Base-by-base conservation (phyloP, 2,113 vertebrate species). In the Xenopus laevis region DNA sequence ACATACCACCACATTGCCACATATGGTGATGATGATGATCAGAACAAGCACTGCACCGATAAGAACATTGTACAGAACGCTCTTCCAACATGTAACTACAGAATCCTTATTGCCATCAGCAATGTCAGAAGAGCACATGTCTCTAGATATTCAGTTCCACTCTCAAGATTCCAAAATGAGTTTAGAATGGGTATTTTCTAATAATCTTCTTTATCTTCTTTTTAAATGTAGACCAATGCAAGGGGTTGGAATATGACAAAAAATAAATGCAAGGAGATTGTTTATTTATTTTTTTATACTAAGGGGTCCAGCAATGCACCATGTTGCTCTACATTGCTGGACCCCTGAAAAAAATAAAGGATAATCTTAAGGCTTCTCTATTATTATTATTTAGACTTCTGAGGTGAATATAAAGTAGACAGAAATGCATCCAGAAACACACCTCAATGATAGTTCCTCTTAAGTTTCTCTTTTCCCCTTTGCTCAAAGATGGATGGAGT, bases 1-100 rank as follows among this genome's bases (percentile, higher is more conserved):
- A 80, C 95, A 98, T 76, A 98, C 95, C 0, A 98, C 78, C 80
- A 98, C 90, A 1, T 98, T 98, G 18, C 96, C 96, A 0, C 89
- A 87, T 2, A 98, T 71, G 0, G 93, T 98, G 83, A 96, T 63
- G 16, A 93, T 6, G 21, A 95, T 95, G 78, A 99, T 86, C 57
- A 88, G 27, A 2, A 75, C 15, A 17, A 99, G 89, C 53, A 79
- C 72, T 67, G 86, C 7, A 4, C 91, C 92, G 0, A 94, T 80
- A 7, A 90, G 46, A 78, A 92, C 46, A 72, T 78, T 83, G 57
- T 86, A 87, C 68, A 82, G 60, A 33, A 72, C 78, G 0, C 15
- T 59, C 15, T 55, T 65, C 64, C 79, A 53, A 2, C 0, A 10
- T 44, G 69, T 64, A 66, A 60, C 11, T 21, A 50, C 59, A 47